phyloP scores from a whole-genome alignment of 2,797 vertebrate species.

The Bradypus variegatus region DNA sequence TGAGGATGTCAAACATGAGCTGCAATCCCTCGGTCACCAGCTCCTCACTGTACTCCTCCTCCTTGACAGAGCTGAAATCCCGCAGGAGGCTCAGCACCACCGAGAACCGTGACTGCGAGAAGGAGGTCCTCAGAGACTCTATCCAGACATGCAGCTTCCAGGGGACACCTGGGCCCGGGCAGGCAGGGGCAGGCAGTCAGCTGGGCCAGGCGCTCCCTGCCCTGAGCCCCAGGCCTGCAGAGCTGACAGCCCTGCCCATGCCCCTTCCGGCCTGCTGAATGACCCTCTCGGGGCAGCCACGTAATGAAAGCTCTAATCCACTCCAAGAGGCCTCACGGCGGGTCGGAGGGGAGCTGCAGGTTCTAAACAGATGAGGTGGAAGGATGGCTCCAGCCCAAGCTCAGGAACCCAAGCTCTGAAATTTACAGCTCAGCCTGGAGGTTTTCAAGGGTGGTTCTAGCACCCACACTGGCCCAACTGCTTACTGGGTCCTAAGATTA shows the following conservation, averaged over 20 bases:
- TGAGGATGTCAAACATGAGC: conserved; percentile 90
- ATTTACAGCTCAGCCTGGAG: neutral
- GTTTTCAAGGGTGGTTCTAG: too few relatives aligned
- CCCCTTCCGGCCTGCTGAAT: neutral
- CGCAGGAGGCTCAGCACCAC: conserved; percentile 87
- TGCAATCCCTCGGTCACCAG: conserved; percentile 85
- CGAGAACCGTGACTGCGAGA: conserved; percentile 85
- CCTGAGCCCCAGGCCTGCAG: neutral
- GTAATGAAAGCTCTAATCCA: neutral
- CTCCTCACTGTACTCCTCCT: conserved; percentile 93
- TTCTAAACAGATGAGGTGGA: neutral
- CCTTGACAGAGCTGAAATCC: conserved; percentile 89
- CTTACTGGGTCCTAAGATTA: too few relatives aligned
- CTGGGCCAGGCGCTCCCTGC: rapidly evolving
- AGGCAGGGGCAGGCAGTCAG: neutral
- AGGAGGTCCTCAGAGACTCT: conserved; percentile 89
- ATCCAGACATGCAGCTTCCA: conserved; percentile 98
- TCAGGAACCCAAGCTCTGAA: neutral
- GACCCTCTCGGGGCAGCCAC: neutral
- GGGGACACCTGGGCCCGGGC: conserved; percentile 79
- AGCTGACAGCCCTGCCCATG: too few relatives aligned
- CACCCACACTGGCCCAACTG: neutral
- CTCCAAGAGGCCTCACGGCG: neutral
- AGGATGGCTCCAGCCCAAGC: neutral
- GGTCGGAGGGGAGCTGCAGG: neutral